These are phyloP conservation scores for Pararge aegeria DNA, from an alignment of 1,140 invertebrate species.

Conservation along the genomic window DNA sequence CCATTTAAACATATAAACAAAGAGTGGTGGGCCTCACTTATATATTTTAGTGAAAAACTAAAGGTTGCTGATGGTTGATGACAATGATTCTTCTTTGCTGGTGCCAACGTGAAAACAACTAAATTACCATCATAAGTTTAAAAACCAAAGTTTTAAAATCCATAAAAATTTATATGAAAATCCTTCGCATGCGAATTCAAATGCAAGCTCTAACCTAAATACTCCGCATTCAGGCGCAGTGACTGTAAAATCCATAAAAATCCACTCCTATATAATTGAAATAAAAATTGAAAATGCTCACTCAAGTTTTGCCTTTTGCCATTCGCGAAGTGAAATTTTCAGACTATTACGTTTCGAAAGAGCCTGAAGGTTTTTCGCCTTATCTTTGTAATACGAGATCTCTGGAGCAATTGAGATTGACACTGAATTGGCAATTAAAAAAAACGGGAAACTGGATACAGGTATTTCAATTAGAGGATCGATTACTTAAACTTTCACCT, in stretches of 20 bases:
- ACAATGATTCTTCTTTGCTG: too few relatives aligned
- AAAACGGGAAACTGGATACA: too few relatives aligned
- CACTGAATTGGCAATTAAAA: neutral
- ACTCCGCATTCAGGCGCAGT: neutral
- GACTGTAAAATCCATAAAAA: neutral
- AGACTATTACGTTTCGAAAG: neutral
- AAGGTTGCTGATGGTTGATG: too few relatives aligned
- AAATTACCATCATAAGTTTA: too few relatives aligned
- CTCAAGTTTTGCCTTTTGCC: neutral
- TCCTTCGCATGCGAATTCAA: neutral
- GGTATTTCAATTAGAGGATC: too few relatives aligned
- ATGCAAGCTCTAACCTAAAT: neutral
- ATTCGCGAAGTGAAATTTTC: neutral
- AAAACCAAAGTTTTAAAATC: neutral
- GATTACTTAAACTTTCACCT: too few relatives aligned
- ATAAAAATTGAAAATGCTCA: slow-evolving; percentile 1
- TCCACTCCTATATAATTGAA: neutral
- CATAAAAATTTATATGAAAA: neutral
- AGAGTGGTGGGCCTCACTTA: too few relatives aligned
- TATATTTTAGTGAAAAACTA: too few relatives aligned
- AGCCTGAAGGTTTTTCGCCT: neutral
- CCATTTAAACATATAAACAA: too few relatives aligned
- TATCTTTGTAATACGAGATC: neutral
- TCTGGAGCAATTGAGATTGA: neutral
- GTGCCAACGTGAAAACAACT: too few relatives aligned